phyloP scores from a whole-genome alignment of 2,113 vertebrate genomes.

The Tretioscincus oriximinensis region DNA sequence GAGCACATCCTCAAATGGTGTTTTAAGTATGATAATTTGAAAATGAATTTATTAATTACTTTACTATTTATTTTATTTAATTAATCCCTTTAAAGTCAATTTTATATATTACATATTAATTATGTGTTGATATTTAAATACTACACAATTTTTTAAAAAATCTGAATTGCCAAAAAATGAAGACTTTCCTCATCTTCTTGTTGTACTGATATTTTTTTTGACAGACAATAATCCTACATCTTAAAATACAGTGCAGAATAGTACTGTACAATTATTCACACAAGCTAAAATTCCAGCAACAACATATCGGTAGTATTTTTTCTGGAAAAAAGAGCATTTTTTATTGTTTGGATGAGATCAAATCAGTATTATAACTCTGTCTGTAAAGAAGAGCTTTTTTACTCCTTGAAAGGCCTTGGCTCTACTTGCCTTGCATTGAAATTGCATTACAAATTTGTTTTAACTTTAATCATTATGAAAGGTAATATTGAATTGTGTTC shows the following conservation, averaged over 20 bases:
- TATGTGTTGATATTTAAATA: too few relatives aligned
- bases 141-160: too few relatives aligned
- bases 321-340: not conserved
- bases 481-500: constrained; percentile 43
- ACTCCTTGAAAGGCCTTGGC: constrained; percentile 44
- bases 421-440: constrained; percentile 43
- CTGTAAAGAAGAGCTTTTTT: constrained; percentile 33
- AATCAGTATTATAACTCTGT: constrained; percentile 34
- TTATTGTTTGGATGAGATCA: constrained; percentile 18
- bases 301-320: not conserved
- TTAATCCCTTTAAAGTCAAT: too few relatives aligned
- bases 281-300: not conserved
- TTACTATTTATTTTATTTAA: too few relatives aligned
- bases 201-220: not conserved
- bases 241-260: constrained; percentile 17
- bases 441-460: constrained; percentile 43
- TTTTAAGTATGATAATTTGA: not conserved
- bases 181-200: constrained; percentile 1
- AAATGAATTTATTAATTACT: constrained; percentile 10
- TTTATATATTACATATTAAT: too few relatives aligned
- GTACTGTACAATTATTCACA: not conserved
- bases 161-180: not conserved
- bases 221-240: not conserved
- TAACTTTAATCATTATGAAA: constrained; percentile 58
- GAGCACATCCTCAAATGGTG: too few relatives aligned